These are phyloP conservation scores for Meganola albula DNA, from an alignment of 2,888 invertebrate species.

Conservation along the genomic window DNA sequence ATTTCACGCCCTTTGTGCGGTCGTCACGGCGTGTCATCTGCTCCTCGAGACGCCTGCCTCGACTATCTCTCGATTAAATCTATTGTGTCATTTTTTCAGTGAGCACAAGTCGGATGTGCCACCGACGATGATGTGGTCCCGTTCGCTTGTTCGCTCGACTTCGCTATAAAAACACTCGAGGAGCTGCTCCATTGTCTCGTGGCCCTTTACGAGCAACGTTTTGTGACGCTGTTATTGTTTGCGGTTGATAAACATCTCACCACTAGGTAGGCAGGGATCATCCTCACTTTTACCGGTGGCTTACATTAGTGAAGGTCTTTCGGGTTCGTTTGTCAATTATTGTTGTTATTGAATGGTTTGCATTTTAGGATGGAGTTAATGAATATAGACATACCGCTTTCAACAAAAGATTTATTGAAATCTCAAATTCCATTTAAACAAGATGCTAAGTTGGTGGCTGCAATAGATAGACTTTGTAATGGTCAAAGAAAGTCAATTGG, in stretches of 20 bases:
- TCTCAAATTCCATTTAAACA: constrained; percentile 46
- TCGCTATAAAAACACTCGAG: constrained; percentile 69
- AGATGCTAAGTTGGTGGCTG: constrained; percentile 52
- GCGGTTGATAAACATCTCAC: constrained; percentile 76
- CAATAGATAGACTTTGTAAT: constrained; percentile 54
- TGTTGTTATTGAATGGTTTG: constrained; percentile 46
- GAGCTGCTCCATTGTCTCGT: constrained; percentile 71
- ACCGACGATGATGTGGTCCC: constrained; percentile 74
- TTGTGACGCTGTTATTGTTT: constrained; percentile 76
- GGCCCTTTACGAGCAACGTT: constrained; percentile 73
- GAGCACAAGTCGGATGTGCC: constrained; percentile 70
- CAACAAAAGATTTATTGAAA: constrained; percentile 45
- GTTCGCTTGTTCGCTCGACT: constrained; percentile 66
- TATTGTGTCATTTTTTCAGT: constrained; percentile 74
- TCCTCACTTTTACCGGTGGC: constrained; percentile 67
- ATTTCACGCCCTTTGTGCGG: constrained; percentile 76
- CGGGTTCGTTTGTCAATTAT: constrained; percentile 63
- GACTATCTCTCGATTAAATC: constrained; percentile 75
- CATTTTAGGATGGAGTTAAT: constrained; percentile 59
- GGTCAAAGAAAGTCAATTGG: constrained; percentile 24
- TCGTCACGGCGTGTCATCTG: constrained; percentile 77
- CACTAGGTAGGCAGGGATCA: constrained; percentile 74
- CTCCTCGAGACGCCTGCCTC: constrained; percentile 74
- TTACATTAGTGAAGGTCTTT: constrained; percentile 59
- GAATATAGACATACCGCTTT: constrained; percentile 49